A percentile compares a stretch with the other conserved stretches of the same genome.
Evolutionary conservation across 2,113 vertebrate genomes (phyloP).

Genomic region (Microcebus jonahi): DNA sequence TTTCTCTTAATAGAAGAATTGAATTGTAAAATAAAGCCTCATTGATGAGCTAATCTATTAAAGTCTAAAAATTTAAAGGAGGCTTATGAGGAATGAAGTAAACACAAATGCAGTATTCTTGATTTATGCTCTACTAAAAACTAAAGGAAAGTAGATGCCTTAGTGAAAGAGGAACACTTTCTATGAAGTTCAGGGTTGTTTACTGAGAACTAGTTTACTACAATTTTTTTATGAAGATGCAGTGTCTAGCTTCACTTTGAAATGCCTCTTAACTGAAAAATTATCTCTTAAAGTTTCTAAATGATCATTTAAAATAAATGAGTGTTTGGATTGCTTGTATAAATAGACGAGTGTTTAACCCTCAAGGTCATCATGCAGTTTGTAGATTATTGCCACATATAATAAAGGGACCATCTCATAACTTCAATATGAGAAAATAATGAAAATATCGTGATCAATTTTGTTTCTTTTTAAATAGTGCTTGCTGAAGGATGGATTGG

Average conservation of each 20-base stretch:
- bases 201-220: neutral
- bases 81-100: neutral
- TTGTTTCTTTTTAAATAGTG: neutral
- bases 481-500: neutral
- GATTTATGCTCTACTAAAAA: neutral
- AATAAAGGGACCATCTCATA: neutral
- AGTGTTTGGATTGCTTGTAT: slow-evolving; percentile 7
- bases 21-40: neutral
- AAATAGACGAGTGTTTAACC: neutral
- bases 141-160: neutral
- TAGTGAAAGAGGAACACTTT: neutral
- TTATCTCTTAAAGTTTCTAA: neutral
- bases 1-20: slow-evolving; percentile 4
- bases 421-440: slow-evolving; percentile 34
- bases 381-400: neutral
- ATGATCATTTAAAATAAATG: neutral
- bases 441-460: neutral
- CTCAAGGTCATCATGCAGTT: neutral
- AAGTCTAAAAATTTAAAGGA: neutral
- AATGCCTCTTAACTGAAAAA: slow-evolving; percentile 4
- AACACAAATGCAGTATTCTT: neutral
- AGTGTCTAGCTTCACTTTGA: neutral
- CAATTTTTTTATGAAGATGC: neutral
- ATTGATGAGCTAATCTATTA: neutral
- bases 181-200: neutral